These are phyloP conservation scores for Paracyclopina nana DNA, from an alignment of 1,140 invertebrate genomes.

Conservation along the genomic window DNA sequence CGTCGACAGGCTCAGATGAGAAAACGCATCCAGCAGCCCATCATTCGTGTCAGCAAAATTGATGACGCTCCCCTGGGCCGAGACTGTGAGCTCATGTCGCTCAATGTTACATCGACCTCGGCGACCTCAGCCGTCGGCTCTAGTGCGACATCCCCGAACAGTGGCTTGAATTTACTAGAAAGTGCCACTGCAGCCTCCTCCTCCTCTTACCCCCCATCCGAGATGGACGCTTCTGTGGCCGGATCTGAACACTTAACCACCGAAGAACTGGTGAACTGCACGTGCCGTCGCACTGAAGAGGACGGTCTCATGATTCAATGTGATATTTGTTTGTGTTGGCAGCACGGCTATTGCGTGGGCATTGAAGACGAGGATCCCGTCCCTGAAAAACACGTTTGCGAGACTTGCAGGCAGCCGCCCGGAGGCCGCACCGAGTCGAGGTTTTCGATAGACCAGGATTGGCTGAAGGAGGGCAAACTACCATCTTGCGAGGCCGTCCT, in stretches of 20 bases:
- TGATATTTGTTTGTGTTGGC: conserved; percentile 81
- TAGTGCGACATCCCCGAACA: too few relatives aligned
- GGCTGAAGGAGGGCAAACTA: conserved; percentile 57
- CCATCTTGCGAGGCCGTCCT: conserved; percentile 21
- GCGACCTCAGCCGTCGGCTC: too few relatives aligned
- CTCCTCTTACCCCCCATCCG: not conserved
- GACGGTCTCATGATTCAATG: conserved; percentile 87
- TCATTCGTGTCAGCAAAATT: too few relatives aligned
- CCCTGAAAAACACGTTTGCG: conserved; percentile 73
- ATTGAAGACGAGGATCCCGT: conserved; percentile 57
- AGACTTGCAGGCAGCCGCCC: conserved; percentile 55
- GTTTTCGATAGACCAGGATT: conserved; percentile 64
- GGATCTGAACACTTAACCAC: conserved; percentile 25
- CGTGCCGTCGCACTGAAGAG: conserved; percentile 59
- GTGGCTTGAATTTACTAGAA: too few relatives aligned
- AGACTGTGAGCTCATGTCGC: too few relatives aligned
- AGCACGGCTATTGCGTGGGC: conserved; percentile 68
- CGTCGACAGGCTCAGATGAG: not conserved
- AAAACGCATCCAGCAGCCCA: too few relatives aligned
- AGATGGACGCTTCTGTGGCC: conserved; percentile 13
- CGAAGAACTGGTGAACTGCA: conserved; percentile 68
- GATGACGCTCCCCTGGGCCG: too few relatives aligned
- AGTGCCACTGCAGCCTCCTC: too few relatives aligned
- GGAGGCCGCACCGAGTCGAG: conserved; percentile 44
- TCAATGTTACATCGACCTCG: too few relatives aligned